Conservation (phyloP, 1,140 invertebrate genomes). For the Drosophila lacteicornis region DNA sequence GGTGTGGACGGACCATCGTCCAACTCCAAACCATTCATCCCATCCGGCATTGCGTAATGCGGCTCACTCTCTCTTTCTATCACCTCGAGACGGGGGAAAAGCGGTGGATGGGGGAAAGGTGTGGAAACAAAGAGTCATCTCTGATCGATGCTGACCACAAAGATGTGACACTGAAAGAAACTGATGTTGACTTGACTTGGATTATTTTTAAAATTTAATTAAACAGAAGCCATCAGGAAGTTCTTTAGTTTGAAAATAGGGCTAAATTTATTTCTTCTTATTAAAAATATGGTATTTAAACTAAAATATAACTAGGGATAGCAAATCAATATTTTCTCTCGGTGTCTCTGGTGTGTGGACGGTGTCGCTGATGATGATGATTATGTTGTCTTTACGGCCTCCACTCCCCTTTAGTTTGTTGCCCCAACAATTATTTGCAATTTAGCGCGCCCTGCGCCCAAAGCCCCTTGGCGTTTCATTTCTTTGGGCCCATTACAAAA, state of each 20-base stretch:
- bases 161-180: slow-evolving; percentile 15
- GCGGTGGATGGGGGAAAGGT: slow-evolving; percentile 39
- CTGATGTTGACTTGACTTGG: background rate
- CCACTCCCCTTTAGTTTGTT: slow-evolving; percentile 18
- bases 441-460: slow-evolving; percentile 45
- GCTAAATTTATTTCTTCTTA: no score
- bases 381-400: slow-evolving; percentile 29
- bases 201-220: background rate
- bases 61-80: slow-evolving; percentile 53
- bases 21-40: slow-evolving; percentile 24
- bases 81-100: slow-evolving; percentile 24
- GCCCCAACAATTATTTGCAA: slow-evolving; percentile 76
- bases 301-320: background rate
- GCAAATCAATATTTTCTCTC: slow-evolving; percentile 1
- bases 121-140: slow-evolving; percentile 51
- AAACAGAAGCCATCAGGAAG: background rate
- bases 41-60: slow-evolving; percentile 47
- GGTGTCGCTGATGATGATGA: slow-evolving; percentile 48
- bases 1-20: slow-evolving; percentile 6
- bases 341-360: slow-evolving; percentile 15
- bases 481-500: slow-evolving; percentile 51
- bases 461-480: slow-evolving; percentile 37
- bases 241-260: background rate
- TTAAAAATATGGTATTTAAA: background rate
- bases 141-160: slow-evolving; percentile 36